A percentile compares a stretch with the other conserved stretches of the same genome.
These are phyloP conservation scores for Oryzaephilus surinamensis DNA, from an alignment of 1,140 invertebrate species.

Conservation along the genomic window DNA sequence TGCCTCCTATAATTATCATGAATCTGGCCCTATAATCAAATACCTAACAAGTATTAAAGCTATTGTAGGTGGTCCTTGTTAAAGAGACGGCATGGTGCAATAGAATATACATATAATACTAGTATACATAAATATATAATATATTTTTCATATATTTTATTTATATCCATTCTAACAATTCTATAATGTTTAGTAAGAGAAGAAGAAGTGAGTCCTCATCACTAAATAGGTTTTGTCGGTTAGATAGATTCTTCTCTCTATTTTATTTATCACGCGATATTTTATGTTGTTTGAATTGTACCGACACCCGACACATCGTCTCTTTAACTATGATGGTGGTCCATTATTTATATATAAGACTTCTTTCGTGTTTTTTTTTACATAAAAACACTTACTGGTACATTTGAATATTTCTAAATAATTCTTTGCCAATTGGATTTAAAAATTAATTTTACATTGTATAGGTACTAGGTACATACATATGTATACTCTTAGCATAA, in stretches of 20 bases:
- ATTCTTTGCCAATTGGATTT: too few relatives aligned
- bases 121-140: not conserved
- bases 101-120: conserved; percentile 3
- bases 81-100: conserved; percentile 1
- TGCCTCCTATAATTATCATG: conserved; percentile 10
- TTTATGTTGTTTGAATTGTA: conserved; percentile 15
- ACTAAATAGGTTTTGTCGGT: conserved; percentile 12
- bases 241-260: conserved; percentile 5
- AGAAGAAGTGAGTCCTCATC: too few relatives aligned
- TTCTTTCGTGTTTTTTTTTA: too few relatives aligned
- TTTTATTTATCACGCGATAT: conserved; percentile 18
- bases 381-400: too few relatives aligned
- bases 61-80: conserved; percentile 15
- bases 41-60: conserved; percentile 5
- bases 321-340: conserved; percentile 8
- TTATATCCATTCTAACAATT: not conserved
- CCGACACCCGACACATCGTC: too few relatives aligned
- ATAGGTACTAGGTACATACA: too few relatives aligned
- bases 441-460: too few relatives aligned
- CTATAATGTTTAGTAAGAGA: conserved; percentile 7
- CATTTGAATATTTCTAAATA: too few relatives aligned
- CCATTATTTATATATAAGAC: too few relatives aligned
- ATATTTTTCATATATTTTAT: not conserved
- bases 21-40: conserved; percentile 14
- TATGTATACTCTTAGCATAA: too few relatives aligned